A percentile compares a stretch with the other conserved stretches of the same genome.
These are phyloP conservation scores for Coptodon bakossiorum DNA, from an alignment of 2,113 vertebrate genomes.

Conservation along the genomic window DNA sequence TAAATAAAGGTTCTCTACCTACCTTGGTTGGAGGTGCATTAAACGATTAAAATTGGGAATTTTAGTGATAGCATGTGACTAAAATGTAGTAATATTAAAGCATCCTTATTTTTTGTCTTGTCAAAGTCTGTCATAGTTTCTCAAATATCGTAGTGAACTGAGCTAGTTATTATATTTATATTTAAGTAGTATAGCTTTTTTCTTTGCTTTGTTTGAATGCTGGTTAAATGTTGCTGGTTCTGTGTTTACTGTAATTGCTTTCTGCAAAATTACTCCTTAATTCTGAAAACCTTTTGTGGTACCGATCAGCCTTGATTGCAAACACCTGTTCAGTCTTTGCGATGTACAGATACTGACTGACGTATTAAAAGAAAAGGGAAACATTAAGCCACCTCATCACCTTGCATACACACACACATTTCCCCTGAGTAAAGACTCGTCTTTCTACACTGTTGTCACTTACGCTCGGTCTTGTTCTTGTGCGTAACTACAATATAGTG, in stretches of 20 bases:
- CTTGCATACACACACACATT: not conserved
- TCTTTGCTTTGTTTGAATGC: not conserved
- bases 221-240: not conserved
- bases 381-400: not conserved
- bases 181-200: not conserved
- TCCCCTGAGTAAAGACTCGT: not conserved
- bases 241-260: not conserved
- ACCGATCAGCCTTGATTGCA: not conserved
- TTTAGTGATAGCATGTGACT: not conserved
- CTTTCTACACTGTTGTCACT: not conserved
- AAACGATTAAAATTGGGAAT: not conserved
- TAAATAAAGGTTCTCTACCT: not conserved
- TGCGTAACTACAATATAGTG: constrained; percentile 1
- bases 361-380: not conserved
- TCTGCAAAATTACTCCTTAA: not conserved
- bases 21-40: not conserved
- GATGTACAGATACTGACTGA: not conserved
- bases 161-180: not conserved
- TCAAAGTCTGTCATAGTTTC: not conserved
- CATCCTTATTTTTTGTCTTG: not conserved
- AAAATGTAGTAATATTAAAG: not conserved
- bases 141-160: not conserved
- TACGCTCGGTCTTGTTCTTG: constrained; percentile 4
- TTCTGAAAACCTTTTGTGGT: not conserved
- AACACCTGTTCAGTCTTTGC: not conserved